These are phyloP conservation scores for Stenurella melanura DNA, from an alignment of 2,888 invertebrate genomes.

Conservation along the genomic window DNA sequence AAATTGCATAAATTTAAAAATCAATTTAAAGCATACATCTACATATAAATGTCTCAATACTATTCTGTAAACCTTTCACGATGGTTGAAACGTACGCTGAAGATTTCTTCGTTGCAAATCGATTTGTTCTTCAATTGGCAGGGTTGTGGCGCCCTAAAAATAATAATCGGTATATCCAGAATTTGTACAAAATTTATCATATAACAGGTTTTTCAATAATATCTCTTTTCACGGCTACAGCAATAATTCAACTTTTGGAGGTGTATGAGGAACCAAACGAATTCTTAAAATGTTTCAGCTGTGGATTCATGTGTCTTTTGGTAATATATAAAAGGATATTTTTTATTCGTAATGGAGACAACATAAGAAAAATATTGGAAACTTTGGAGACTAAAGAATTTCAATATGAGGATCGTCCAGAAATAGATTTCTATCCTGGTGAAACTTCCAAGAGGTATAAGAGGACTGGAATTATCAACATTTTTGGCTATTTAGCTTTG, in stretches of 20 bases:
- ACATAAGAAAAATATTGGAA: neutral
- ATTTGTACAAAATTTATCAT: neutral
- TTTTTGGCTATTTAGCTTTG: neutral
- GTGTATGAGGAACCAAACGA: neutral
- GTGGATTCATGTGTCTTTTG: neutral
- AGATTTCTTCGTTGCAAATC: neutral
- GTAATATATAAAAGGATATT: neutral
- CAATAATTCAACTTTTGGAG: neutral
- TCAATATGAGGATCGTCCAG: neutral
- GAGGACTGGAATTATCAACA: neutral
- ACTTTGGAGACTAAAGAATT: neutral
- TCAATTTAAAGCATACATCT: too few relatives aligned
- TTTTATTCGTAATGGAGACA: neutral
- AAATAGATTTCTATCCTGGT: neutral
- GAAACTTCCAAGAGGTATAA: neutral
- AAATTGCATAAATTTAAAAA: too few relatives aligned
- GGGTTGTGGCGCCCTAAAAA: neutral
- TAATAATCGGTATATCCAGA: neutral
- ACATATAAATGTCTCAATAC: neutral
- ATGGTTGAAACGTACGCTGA: neutral
- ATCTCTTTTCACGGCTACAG: neutral
- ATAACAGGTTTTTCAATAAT: neutral
- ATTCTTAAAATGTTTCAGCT: neutral
- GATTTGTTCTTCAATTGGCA: neutral
- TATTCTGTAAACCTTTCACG: neutral